Percentiles rank a stretch among this genome's conserved stretches.
Conservation (phyloP, 1,140 invertebrate species). For the Mya arenaria region DNA sequence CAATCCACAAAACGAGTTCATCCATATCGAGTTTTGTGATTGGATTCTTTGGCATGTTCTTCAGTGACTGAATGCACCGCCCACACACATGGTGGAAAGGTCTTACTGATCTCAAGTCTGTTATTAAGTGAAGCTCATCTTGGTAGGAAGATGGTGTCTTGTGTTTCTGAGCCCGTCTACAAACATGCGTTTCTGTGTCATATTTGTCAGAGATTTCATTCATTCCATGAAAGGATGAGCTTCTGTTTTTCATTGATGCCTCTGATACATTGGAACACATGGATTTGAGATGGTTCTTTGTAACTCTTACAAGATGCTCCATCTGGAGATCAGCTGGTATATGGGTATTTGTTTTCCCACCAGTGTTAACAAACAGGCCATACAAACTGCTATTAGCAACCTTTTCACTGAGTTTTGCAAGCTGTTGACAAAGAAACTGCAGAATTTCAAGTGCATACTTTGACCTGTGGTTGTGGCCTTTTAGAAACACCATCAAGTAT, state of each 20-base stretch:
- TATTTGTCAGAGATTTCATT: background rate
- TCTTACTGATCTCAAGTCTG: background rate
- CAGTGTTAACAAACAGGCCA: slow-evolving; percentile 18
- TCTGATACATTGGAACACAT: background rate
- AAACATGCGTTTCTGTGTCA: background rate
- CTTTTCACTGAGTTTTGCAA: background rate
- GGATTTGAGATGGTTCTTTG: background rate
- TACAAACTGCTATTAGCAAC: background rate
- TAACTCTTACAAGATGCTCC: background rate
- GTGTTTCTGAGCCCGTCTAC: background rate
- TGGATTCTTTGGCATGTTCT: background rate
- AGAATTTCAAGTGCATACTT: slow-evolving; percentile 16
- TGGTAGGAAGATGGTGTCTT: background rate
- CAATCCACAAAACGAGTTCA: background rate
- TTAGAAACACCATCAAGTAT: background rate
- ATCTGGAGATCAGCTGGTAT: no score
- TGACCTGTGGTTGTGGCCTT: background rate
- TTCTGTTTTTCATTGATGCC: no score
- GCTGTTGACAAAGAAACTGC: background rate
- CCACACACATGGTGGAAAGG: background rate
- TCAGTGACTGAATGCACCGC: background rate
- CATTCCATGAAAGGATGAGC: background rate
- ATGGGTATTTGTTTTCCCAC: no score
- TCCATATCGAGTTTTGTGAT: background rate
- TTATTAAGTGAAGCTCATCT: background rate